Evolutionary conservation across 2,113 vertebrate species (phyloP), one percentile per base, ranked within the genome.

Genomic region (Campylomormyrus tamandua): DNA sequence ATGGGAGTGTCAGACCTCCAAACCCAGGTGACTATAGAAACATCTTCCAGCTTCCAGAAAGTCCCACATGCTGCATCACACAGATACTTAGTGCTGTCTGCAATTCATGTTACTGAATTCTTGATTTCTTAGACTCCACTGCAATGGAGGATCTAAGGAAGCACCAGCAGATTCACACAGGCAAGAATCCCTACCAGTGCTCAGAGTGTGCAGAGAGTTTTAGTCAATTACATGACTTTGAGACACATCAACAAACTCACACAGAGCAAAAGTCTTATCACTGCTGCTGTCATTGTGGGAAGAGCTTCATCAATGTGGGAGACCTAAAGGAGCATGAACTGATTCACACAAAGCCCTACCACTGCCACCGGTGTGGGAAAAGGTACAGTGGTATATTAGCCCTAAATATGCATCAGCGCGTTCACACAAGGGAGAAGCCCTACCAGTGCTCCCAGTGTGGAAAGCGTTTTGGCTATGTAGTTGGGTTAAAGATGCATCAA

Each of bases 101-200:
- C 52, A 56, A 56, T 58, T 58, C 21, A 21, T 24, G 21, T 8
- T 58, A 58, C 21, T 58, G 56, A 58, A 58, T 58, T 58, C 58
- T 31, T 91, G 87, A 56, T 91, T 86, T 46, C 24, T 24, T 58
- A 58, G 56, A 58, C 21, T 24, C 56, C 19, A 58, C 56, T 58
- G 56, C 5, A 58, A 24, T 58, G 48, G 48, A 49, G 56, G 56
- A 58, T 5, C 56, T 58, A 58, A 58, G 24, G 56, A 24, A 58
- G 56, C 56, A 58, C 19, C 56, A 58, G 56, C 56, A 24, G 56
- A 58, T 58, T 58, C 21, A 58, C 56, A 58, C 21, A 58, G 56
- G 19, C 5, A 21, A 58, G 56, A 58, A 19, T 0, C 56, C 56
- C 21, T 24, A 58, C 56, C 56, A 58, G 56, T 58, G 56, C 5